Evolutionary conservation across 2,113 vertebrate species (phyloP), one percentile per base, ranked within the genome.

Genomic region (Gallinago media): DNA sequence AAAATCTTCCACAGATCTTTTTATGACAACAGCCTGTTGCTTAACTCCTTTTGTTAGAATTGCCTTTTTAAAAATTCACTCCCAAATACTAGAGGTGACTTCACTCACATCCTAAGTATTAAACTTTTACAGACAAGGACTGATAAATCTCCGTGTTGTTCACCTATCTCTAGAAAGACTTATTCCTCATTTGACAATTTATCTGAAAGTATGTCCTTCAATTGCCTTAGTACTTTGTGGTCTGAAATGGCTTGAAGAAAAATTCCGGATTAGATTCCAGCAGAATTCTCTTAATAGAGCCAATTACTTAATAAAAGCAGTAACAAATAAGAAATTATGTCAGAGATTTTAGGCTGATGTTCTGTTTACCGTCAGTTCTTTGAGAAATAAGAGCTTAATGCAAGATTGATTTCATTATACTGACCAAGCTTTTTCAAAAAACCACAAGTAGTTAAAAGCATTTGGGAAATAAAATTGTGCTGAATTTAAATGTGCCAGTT

Each of bases 321-420:
- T 92, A 92, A 95, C 73, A 85, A 94, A 95, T 79, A 95, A 88
- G 91, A 95, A 96, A 91, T 94, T 93, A 88, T 96, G 68, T 92
- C 88, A 95, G 85, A 96, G 90, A 83, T 96, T 92, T 94, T 92
- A 89, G 85, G 65, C 29, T 93, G 68, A 94, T 93, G 88, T 77
- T 95, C 93, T 94, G 84, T 88, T 96, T 92, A 84, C 88, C 18
- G 0, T 96, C 88, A 94, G 0, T 94, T 96, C 83, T 88, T 88
- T 88, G 88, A 96, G 82, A 94, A 97, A 80, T 93, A 91, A 85
- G 72, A 94, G 76, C 83, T 96, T 96, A 97, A 94, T 96, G 94
- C 91, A 91, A 94, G 90, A 95, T 89, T 96, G 88, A 96, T 95
- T 97, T 96, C 85, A 96, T 96, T 96, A 96, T 66, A 88, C 40